These are phyloP conservation scores for Poecilus cupreus DNA, from an alignment of 2,888 invertebrate species.

Conservation along the genomic window DNA sequence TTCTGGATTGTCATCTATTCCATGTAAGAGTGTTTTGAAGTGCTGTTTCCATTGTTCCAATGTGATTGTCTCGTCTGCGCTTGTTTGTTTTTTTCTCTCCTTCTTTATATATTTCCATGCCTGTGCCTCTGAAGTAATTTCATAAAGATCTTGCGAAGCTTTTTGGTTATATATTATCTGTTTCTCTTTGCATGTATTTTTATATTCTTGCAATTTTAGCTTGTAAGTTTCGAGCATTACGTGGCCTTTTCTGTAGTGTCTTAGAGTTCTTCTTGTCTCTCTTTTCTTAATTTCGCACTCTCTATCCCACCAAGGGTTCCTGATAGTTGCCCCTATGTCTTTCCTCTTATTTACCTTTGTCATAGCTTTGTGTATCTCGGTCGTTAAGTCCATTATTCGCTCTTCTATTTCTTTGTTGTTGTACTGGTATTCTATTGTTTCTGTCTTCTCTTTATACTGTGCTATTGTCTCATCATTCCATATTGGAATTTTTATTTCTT, in stretches of 20 bases:
- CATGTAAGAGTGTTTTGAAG: background rate
- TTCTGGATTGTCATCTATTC: background rate
- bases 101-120: slow-evolving; percentile 1
- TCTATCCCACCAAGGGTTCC: too few relatives aligned
- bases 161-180: background rate
- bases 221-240: background rate
- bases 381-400: background rate
- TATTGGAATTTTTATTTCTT: background rate
- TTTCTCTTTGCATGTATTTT: background rate
- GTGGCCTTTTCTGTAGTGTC: background rate
- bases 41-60: background rate
- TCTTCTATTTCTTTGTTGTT: background rate
- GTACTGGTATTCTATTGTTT: background rate
- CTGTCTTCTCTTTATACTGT: background rate
- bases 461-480: background rate
- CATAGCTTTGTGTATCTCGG: background rate
- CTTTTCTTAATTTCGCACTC: background rate
- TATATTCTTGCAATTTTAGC: background rate
- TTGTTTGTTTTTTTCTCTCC: background rate
- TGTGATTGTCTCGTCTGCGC: background rate
- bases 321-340: background rate
- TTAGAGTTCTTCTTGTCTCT: background rate
- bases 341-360: background rate
- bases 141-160: background rate
- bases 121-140: background rate